Evolutionary conservation across 2,113 vertebrate genomes (phyloP).

Genomic region (Cinclus cinclus): DNA sequence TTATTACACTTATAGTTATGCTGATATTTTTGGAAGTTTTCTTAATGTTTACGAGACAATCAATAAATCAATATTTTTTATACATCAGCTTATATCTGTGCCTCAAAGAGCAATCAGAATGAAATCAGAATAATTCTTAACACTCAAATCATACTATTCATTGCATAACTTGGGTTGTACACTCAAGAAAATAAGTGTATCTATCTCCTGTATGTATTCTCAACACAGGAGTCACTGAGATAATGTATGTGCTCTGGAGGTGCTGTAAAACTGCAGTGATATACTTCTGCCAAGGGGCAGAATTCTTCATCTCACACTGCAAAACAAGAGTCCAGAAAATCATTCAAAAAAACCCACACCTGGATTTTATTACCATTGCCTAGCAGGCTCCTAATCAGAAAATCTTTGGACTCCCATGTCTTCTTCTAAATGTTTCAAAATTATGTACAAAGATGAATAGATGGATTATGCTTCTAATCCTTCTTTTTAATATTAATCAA

Average conservation of each 20-base stretch:
- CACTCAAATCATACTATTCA: not conserved
- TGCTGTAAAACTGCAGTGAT: not conserved
- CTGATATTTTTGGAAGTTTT: not conserved
- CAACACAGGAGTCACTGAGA: not conserved
- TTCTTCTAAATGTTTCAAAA: not conserved
- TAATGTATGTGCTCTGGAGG: not conserved
- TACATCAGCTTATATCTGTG: not conserved
- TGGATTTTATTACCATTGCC: not conserved
- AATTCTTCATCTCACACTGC: not conserved
- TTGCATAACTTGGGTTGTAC: not conserved
- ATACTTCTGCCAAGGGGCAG: not conserved
- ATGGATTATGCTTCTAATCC: not conserved
- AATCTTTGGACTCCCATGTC: not conserved
- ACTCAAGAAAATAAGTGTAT: not conserved
- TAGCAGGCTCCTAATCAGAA: not conserved
- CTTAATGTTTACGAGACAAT: not conserved
- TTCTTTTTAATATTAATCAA: not conserved
- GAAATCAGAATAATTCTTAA: not conserved
- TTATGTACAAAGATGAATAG: not conserved
- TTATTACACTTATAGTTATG: not conserved
- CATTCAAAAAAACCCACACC: rapidly evolving
- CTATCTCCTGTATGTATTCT: not conserved
- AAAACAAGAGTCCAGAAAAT: not conserved
- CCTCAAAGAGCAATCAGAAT: not conserved
- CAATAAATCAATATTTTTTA: not conserved